Percentiles rank a stretch among this genome's conserved stretches.
Evolutionary conservation across 2,888 invertebrate genomes (phyloP).

Genomic region (Merodon equestris): DNA sequence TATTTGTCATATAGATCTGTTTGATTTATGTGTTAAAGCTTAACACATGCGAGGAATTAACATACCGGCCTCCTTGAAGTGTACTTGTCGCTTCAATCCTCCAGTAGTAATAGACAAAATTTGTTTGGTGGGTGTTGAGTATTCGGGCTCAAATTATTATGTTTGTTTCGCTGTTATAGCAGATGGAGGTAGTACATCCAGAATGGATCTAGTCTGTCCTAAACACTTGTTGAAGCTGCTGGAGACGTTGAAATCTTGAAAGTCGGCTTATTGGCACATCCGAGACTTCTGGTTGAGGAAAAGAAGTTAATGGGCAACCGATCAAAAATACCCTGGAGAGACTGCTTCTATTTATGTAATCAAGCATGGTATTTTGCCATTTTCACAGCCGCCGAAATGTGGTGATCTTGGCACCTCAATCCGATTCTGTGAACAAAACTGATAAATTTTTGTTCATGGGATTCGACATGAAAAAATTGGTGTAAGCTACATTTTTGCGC

Average conservation of each 20-base stretch:
- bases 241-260: background rate
- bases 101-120: background rate
- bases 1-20: too few relatives aligned
- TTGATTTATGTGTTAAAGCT: too few relatives aligned
- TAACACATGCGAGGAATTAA: background rate
- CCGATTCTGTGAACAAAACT: slow-evolving; percentile 7
- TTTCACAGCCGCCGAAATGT: slow-evolving; percentile 13
- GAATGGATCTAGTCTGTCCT: slow-evolving; percentile 1
- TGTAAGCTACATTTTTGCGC: slow-evolving; percentile 30
- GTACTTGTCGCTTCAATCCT: background rate
- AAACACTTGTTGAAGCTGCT: slow-evolving; percentile 6
- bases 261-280: background rate
- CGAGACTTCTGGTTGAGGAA: slow-evolving; percentile 1
- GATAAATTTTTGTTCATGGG: background rate
- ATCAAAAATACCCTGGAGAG: background rate
- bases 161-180: background rate
- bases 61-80: slow-evolving; percentile 4
- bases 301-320: background rate
- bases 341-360: slow-evolving; percentile 3
- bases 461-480: slow-evolving; percentile 8
- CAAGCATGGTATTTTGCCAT: slow-evolving; percentile 3
- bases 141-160: background rate
- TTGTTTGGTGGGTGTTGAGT: background rate
- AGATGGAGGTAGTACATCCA: background rate
- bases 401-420: too few relatives aligned